Base-by-base conservation (phyloP, 2,888 invertebrate genomes). In the Ariolimax columbianus region DNA sequence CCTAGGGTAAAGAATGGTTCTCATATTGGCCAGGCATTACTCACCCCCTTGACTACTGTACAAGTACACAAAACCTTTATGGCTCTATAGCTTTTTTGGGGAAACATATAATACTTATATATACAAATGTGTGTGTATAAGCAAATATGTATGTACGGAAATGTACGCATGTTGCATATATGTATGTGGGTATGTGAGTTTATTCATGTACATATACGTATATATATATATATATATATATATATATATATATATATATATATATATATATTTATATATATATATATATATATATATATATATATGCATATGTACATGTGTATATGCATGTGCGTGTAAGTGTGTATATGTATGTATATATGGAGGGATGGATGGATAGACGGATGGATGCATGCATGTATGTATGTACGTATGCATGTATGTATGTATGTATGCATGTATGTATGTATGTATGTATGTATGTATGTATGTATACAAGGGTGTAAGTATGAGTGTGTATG, bases 171-270 rank as follows among this genome's bases (percentile, higher is more conserved):
- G n/a, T n/a, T n/a, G n/a, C n/a, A n/a, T n/a, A n/a, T n/a, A n/a
- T n/a, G n/a, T n/a, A n/a, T n/a, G n/a, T n/a, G 47, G 23, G 55
- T 11, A 23, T 11, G 55, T 11, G 55, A 4, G 23, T 55, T 19
- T 11, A 55, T 23, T 19, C 4, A 55, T 55, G 23, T 55, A 23
- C 23, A 55, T 55, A 55, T 23, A 55, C 23, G 23, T 70, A 19
- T 70, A 70, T 70, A 19, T 70, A 70, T 66, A 66, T 66, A 66
- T 70, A 19, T 70, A 70, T 70, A 19, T 70, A 70, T 70, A 19
- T 70, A 70, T 70, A 19, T 70, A 70, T 70, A 19, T 70, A 70
- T 70, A 19, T 70, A 70, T 70, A 19, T 70, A 70, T 70, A 19
- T 70, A 66, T 33, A n/a, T 33, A 66, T 33, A 11, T 38, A 36